phyloP scores from a whole-genome alignment of 1,140 invertebrate species.

The Lasioglossum albipes region DNA sequence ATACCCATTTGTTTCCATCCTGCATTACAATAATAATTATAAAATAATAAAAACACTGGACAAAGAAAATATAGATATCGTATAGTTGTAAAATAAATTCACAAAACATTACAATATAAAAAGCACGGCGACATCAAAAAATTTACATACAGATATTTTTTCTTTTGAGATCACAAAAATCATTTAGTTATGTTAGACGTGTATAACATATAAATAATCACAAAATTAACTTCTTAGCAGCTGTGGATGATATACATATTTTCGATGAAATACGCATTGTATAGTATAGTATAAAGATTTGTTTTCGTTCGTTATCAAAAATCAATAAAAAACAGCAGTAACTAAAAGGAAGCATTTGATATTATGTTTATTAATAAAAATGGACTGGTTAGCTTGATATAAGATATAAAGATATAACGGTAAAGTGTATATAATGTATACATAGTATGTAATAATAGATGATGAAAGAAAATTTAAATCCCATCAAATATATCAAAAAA shows the following conservation, averaged over 20 bases:
- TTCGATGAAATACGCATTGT: neutral
- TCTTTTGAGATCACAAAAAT: neutral
- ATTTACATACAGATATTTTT: conserved; percentile 5
- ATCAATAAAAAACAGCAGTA: neutral
- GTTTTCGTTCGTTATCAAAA: neutral
- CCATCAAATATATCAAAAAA: neutral
- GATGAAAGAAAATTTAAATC: neutral
- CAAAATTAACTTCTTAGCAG: conserved; percentile 4
- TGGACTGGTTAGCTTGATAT: neutral
- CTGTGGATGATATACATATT: neutral
- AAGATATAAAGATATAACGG: neutral
- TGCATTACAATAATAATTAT: neutral
- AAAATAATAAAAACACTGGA: neutral
- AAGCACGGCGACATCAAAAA: neutral
- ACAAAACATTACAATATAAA: neutral
- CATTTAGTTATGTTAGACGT: conserved; percentile 4
- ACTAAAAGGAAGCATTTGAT: neutral
- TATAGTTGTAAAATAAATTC: neutral
- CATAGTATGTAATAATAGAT: neutral
- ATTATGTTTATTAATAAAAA: conserved; percentile 7
- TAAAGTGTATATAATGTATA: neutral
- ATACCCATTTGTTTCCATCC: neutral
- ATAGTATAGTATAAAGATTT: neutral
- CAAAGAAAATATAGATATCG: neutral
- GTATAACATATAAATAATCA: conserved; percentile 5